Evolutionary conservation across 1,140 invertebrate genomes (phyloP).

Genomic region (Uloborus diversus): DNA sequence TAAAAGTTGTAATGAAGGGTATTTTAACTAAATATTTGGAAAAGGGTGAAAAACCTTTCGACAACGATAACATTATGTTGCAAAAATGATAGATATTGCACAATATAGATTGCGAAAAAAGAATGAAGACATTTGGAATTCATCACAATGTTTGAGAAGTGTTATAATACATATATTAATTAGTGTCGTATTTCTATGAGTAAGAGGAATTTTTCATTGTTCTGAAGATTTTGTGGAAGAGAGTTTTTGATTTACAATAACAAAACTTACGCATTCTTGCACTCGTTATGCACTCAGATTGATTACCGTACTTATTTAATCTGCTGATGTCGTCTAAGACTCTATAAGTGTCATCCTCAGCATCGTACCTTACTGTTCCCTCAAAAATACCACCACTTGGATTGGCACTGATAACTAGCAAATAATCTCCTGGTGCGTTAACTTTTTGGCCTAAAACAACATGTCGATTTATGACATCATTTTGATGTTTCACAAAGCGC

Average conservation of each 20-base stretch:
- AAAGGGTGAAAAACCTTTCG: too few relatives aligned
- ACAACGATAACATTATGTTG: too few relatives aligned
- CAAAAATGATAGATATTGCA: too few relatives aligned
- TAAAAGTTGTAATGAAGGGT: too few relatives aligned
- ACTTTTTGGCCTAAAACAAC: slow-evolving; percentile 54
- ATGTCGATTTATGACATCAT: slow-evolving; percentile 71
- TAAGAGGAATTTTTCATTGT: slow-evolving; percentile 28
- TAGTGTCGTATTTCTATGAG: neutral
- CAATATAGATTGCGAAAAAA: too few relatives aligned
- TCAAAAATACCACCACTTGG: slow-evolving; percentile 81
- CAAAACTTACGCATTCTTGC: slow-evolving; percentile 76
- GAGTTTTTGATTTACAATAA: slow-evolving; percentile 60
- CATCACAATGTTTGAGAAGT: too few relatives aligned
- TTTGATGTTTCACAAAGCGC: slow-evolving; percentile 68
- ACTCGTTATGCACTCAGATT: slow-evolving; percentile 80
- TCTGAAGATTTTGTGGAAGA: slow-evolving; percentile 34
- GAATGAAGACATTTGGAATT: too few relatives aligned
- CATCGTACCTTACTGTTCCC: slow-evolving; percentile 72
- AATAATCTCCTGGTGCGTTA: slow-evolving; percentile 65
- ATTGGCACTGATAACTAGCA: slow-evolving; percentile 72
- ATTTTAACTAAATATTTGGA: too few relatives aligned
- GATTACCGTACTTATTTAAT: slow-evolving; percentile 82
- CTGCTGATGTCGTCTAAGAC: slow-evolving; percentile 81
- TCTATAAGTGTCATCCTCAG: slow-evolving; percentile 70
- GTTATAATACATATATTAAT: too few relatives aligned